Conservation (phyloP, 2,113 vertebrate species). For the Pterocles burchelli region DNA sequence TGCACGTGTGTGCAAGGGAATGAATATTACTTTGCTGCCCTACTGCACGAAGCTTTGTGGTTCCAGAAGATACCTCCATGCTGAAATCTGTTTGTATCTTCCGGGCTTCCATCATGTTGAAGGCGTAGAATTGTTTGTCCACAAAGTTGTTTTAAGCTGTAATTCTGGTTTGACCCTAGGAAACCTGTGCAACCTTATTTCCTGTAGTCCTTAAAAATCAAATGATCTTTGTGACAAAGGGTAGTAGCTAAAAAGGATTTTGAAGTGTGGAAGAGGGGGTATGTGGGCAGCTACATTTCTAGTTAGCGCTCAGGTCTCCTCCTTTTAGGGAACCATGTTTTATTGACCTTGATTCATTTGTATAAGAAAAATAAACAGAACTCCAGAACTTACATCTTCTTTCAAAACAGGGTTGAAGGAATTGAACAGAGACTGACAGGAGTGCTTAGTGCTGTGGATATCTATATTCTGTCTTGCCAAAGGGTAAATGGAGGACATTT, state of each 20-base stretch:
- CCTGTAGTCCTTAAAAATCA: neutral
- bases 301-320: neutral
- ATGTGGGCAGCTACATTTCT: neutral
- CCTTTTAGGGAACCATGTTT: neutral
- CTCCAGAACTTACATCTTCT: slow-evolving; percentile 36
- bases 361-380: slow-evolving; percentile 32
- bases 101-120: neutral
- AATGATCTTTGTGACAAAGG: neutral
- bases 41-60: neutral
- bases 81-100: neutral
- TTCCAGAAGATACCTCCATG: neutral
- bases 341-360: neutral
- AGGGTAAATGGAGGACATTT: slow-evolving; percentile 79
- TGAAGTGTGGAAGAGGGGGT: neutral
- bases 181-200: neutral
- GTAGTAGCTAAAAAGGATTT: neutral
- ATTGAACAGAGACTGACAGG: slow-evolving; percentile 45
- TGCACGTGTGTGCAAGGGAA: neutral
- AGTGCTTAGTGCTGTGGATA: slow-evolving; percentile 53
- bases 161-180: neutral
- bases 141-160: neutral
- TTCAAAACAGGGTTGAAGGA: slow-evolving; percentile 7
- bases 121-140: neutral
- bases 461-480: slow-evolving; percentile 71
- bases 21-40: neutral